Evolutionary conservation across 2,113 vertebrate genomes (phyloP), one percentile per base, ranked within the genome.

Genomic region (Limnothrissa miodon): DNA sequence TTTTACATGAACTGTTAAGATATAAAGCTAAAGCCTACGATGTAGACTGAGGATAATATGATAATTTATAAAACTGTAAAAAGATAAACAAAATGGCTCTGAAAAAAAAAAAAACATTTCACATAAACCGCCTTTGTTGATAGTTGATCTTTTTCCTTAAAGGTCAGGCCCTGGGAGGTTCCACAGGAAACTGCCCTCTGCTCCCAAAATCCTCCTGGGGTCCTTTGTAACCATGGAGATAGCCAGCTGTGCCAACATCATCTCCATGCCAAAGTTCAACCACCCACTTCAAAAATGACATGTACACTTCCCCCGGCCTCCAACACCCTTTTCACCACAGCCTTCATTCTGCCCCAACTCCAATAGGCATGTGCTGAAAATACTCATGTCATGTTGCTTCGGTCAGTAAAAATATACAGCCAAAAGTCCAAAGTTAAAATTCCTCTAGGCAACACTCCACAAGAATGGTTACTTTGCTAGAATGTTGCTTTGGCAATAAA

Each of bases 181-280:
- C 1, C 29, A 36, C 66, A 74, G 66, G 66, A 74, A 74, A 74
- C 66, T 74, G 29, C 66, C 66, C 66, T 15, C n/a, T 45, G 66
- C 66, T 80, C 78, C 78, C 78, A 80, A 74, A 42, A 66, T 80
- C 25, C 78, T 46, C 56, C 17, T 45, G 82, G 33, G 82, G 66
- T 74, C 53, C 70, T 33, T 15, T 56, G 82, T 42, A 17, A 42
- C 46, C 44, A 56, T 42, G 10, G 48, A 74, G 33, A 74, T 29
- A 17, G 15, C 66, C 42, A 66, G 83, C n/a, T 25, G 78, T 46
- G 78, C 53, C 42, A 83, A 59, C n/a, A 66, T n/a, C 83, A 62
- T 66, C 53, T 45, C 11, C 29, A 74, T 13, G 11, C 36, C 15
- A 79, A 56, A 79, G 45, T 23, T 78, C 29, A 2, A 33, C 29